Conservation (phyloP, 2,888 invertebrate species). For the Caenorhabditis panamensis region DNA sequence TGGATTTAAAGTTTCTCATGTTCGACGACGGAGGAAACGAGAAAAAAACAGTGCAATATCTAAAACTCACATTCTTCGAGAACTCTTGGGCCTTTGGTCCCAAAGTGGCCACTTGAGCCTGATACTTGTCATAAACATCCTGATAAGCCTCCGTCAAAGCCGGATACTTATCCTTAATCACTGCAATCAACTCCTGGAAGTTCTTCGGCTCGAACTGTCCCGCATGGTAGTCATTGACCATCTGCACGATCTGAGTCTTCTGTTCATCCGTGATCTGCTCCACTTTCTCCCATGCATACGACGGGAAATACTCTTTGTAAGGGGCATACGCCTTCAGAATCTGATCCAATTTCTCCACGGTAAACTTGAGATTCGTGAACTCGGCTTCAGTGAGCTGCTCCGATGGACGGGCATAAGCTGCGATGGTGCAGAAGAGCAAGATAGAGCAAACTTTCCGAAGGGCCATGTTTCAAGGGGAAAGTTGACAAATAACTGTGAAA, state of each 20-base stretch:
- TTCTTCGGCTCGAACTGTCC: conserved; percentile 51
- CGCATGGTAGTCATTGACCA: conserved; percentile 60
- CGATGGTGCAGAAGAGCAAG: background rate
- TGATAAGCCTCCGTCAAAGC: conserved; percentile 20
- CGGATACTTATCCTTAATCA: conserved; percentile 48
- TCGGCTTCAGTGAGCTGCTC: conserved; percentile 41
- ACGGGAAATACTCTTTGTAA: conserved; percentile 54
- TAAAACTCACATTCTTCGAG: conserved; percentile 25
- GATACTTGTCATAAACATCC: conserved; percentile 41
- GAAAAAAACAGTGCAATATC: too few species aligned
- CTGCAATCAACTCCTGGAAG: conserved; percentile 24
- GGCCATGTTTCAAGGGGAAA: background rate
- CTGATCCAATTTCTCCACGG: conserved; percentile 41
- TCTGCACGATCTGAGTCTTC: conserved; percentile 35
- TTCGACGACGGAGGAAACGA: too few species aligned
- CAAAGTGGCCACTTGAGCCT: conserved; percentile 46
- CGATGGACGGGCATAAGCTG: conserved; percentile 7
- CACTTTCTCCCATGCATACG: conserved; percentile 35
- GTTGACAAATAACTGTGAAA: background rate
- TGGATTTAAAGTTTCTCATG: too few species aligned
- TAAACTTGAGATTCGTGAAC: conserved; percentile 43
- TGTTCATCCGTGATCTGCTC: conserved; percentile 46
- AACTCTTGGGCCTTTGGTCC: conserved; percentile 56
- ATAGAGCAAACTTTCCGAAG: conserved; percentile 8
- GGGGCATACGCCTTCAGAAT: conserved; percentile 50